Conservation (phyloP, 35 echinoderm and acorn worm genomes). For the Patiria miniata region DNA sequence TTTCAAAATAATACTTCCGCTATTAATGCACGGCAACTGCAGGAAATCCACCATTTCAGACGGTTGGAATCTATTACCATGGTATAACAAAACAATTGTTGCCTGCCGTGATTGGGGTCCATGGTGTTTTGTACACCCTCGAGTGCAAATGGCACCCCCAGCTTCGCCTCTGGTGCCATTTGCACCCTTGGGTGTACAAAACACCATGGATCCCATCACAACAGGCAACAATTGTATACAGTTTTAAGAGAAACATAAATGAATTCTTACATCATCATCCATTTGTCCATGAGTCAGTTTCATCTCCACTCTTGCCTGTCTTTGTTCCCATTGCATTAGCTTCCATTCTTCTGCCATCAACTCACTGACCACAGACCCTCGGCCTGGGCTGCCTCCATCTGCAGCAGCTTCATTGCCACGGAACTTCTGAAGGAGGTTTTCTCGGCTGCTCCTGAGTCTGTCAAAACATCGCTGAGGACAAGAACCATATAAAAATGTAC, state of each 20-base stretch:
- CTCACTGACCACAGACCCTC: constrained; percentile 14
- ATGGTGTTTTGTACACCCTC: too few relatives aligned
- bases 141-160: too few relatives aligned
- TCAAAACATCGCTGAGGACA: constrained; percentile 34
- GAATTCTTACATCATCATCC: constrained; percentile 23
- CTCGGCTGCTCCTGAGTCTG: background rate
- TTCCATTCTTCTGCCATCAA: constrained; percentile 40
- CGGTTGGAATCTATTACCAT: too few relatives aligned
- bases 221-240: too few relatives aligned
- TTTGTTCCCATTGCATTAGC: constrained; percentile 5
- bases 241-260: background rate
- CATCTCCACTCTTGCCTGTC: constrained; percentile 17
- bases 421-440: constrained; percentile 25
- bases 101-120: too few relatives aligned
- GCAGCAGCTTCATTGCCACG: background rate
- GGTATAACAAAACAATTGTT: too few relatives aligned
- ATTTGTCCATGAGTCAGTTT: background rate
- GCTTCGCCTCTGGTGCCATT: too few relatives aligned
- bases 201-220: too few relatives aligned
- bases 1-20: too few relatives aligned
- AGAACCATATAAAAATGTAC: background rate
- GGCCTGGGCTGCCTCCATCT: background rate
- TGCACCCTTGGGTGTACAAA: too few relatives aligned
- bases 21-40: too few relatives aligned
- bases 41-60: too few relatives aligned